Conservation (phyloP, 2,888 invertebrate species). For the Drosophila setosimentum region DNA sequence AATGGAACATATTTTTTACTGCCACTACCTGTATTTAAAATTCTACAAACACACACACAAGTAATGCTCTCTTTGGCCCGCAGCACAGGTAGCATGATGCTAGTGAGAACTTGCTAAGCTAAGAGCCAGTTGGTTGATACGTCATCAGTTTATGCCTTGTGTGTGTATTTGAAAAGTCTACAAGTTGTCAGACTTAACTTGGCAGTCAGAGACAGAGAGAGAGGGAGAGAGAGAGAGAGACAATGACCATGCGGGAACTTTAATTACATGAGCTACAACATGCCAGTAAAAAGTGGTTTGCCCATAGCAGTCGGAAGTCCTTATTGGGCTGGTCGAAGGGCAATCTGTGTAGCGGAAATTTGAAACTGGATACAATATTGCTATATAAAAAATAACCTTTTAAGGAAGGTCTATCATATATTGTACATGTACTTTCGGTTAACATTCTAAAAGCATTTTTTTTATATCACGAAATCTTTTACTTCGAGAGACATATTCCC, state of each 20-base stretch:
- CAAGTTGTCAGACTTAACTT: slow-evolving; percentile 35
- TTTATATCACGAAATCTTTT: neutral
- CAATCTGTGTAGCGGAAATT: slow-evolving; percentile 12
- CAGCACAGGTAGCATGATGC: slow-evolving; percentile 35
- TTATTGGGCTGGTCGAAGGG: slow-evolving; percentile 28
- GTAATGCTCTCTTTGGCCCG: slow-evolving; percentile 34
- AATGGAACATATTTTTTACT: slow-evolving; percentile 64
- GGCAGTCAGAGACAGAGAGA: slow-evolving; percentile 27
- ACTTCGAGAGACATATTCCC: neutral
- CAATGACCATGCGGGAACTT: slow-evolving; percentile 17
- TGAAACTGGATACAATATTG: neutral
- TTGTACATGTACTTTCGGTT: neutral
- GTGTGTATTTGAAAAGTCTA: slow-evolving; percentile 23
- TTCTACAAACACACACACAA: slow-evolving; percentile 45
- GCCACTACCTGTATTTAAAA: slow-evolving; percentile 52
- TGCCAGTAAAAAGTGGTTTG: slow-evolving; percentile 28
- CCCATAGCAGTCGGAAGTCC: slow-evolving; percentile 43
- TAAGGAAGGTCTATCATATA: neutral
- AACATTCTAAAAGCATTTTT: neutral
- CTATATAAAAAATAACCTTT: neutral
- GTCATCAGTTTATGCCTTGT: slow-evolving; percentile 58
- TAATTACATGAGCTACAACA: slow-evolving; percentile 46
- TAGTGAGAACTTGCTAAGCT: slow-evolving; percentile 16
- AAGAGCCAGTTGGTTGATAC: slow-evolving; percentile 54
- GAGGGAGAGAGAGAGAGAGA: slow-evolving; percentile 15